Conservation (phyloP, 2,888 invertebrate species). For the Drosophila algonquin region DNA sequence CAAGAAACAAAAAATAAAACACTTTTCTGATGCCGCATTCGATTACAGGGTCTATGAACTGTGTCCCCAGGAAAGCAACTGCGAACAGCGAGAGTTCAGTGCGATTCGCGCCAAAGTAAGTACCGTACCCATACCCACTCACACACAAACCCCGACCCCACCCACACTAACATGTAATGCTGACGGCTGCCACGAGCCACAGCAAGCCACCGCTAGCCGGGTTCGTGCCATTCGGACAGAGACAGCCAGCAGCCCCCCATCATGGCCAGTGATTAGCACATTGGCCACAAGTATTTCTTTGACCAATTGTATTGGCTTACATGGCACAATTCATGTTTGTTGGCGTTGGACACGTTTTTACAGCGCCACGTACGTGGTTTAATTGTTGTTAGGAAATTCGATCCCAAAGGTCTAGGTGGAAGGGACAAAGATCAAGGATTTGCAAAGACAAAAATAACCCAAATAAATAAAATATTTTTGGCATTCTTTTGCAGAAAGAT, state of each 20-base stretch:
- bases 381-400: slow-evolving; percentile 21
- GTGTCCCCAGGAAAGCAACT: slow-evolving; percentile 81
- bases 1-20: background rate
- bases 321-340: slow-evolving; percentile 42
- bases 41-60: slow-evolving; percentile 82
- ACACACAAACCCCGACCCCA: background rate
- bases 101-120: slow-evolving; percentile 83
- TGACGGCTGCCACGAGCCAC: slow-evolving; percentile 35
- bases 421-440: background rate
- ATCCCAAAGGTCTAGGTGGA: slow-evolving; percentile 16
- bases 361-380: slow-evolving; percentile 49
- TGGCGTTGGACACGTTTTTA: slow-evolving; percentile 59
- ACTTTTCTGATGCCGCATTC: slow-evolving; percentile 8
- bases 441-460: background rate
- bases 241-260: slow-evolving; percentile 24
- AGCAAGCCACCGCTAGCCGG: slow-evolving; percentile 36
- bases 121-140: slow-evolving; percentile 32
- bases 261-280: slow-evolving; percentile 21
- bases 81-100: slow-evolving; percentile 82
- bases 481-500: slow-evolving; percentile 78
- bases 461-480: background rate
- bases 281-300: slow-evolving; percentile 19
- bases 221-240: slow-evolving; percentile 54
- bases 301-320: slow-evolving; percentile 28
- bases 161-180: background rate